Percentiles rank a stretch among this genome's conserved stretches.
Conservation (phyloP, 1,140 invertebrate species). For the Schlechtendalia chinensis region DNA sequence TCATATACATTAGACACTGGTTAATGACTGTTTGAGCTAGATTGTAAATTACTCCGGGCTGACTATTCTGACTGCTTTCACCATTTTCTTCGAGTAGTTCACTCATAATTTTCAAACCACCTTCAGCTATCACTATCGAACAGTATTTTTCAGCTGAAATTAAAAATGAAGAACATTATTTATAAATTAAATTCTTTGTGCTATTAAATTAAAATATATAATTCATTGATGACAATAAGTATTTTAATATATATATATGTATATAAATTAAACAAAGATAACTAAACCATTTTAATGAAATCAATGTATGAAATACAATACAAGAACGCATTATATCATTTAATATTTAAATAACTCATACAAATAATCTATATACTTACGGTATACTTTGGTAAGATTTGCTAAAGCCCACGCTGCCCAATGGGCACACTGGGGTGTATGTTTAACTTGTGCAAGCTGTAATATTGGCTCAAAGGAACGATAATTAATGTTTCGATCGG, state of each 20-base stretch:
- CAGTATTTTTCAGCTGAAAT: slow-evolving; percentile 86
- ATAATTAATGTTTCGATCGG: slow-evolving; percentile 94
- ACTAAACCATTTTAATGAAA: neutral
- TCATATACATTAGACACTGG: slow-evolving; percentile 42
- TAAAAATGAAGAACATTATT: slow-evolving; percentile 49
- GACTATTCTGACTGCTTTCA: neutral
- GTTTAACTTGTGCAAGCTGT: slow-evolving; percentile 72
- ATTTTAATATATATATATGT: too few species aligned
- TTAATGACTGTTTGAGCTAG: slow-evolving; percentile 42
- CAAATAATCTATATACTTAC: slow-evolving; percentile 63
- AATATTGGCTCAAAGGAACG: slow-evolving; percentile 91
- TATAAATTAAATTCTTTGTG: neutral
- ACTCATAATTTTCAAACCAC: slow-evolving; percentile 73
- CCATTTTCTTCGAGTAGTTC: slow-evolving; percentile 62
- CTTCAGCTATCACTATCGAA: slow-evolving; percentile 77
- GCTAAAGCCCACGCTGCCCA: slow-evolving; percentile 98
- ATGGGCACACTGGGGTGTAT: slow-evolving; percentile 87
- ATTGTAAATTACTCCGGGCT: slow-evolving; percentile 10
- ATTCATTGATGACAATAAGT: neutral
- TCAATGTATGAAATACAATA: neutral
- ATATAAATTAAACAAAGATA: neutral
- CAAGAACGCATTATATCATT: neutral
- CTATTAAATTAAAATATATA: slow-evolving; percentile 3
- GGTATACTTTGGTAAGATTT: slow-evolving; percentile 89
- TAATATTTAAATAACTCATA: neutral